Conservation (phyloP, 2,888 invertebrate genomes). For the Caenorhabditis virilis region DNA sequence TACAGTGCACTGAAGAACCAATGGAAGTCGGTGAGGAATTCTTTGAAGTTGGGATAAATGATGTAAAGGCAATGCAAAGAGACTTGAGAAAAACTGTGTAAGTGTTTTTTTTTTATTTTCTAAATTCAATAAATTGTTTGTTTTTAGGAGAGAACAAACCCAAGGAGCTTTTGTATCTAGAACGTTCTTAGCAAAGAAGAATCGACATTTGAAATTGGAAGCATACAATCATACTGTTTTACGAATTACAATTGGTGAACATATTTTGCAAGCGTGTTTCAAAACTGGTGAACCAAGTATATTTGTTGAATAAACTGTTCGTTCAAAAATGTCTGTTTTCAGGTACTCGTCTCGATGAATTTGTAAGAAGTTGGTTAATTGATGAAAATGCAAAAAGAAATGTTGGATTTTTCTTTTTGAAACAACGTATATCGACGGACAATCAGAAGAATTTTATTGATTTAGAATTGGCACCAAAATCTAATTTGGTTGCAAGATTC, state of each 20-base stretch:
- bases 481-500: conserved; percentile 35
- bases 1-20: conserved; percentile 10
- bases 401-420: conserved; percentile 23
- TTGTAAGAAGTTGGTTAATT: not conserved
- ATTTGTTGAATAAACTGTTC: too few species aligned
- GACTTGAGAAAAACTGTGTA: conserved; percentile 47
- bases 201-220: conserved; percentile 49
- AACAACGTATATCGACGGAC: conserved; percentile 20
- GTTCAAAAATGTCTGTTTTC: conserved; percentile 2
- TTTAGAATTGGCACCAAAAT: conserved; percentile 49
- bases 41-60: conserved; percentile 51
- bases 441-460: conserved; percentile 51
- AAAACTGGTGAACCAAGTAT: conserved; percentile 43
- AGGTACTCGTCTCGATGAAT: not conserved
- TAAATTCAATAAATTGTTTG: not conserved
- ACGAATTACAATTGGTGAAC: conserved; percentile 46
- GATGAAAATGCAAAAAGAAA: not conserved
- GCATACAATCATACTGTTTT: conserved; percentile 55
- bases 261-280: conserved; percentile 49
- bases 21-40: conserved; percentile 50
- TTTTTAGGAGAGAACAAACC: conserved; percentile 40
- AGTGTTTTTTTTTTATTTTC: conserved; percentile 6
- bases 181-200: conserved; percentile 44
- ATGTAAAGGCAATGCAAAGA: conserved; percentile 47
- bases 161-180: conserved; percentile 50